These are phyloP conservation scores for Caenorhabditis sp. DNA, from an alignment of 2,888 invertebrate genomes.

Conservation along the genomic window DNA sequence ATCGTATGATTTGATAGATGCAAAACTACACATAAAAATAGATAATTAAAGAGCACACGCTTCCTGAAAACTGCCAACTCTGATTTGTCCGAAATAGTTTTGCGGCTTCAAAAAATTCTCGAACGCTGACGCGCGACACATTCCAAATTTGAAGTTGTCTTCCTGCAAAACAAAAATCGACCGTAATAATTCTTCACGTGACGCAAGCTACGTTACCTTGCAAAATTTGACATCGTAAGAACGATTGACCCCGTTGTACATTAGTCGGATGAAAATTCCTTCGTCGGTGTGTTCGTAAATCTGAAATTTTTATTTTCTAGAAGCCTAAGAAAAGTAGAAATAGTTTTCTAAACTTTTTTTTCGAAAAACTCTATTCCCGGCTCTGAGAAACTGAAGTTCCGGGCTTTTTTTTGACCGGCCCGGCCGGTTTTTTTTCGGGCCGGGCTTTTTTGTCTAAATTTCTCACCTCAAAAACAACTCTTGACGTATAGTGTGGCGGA, in stretches of 20 bases:
- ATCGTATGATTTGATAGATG: too few species aligned
- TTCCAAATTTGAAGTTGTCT: slow-evolving; percentile 30
- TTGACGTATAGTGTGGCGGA: slow-evolving; percentile 83
- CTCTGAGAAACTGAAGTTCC: too few species aligned
- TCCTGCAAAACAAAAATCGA: slow-evolving; percentile 7
- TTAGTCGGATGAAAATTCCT: slow-evolving; percentile 34
- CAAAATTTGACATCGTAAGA: slow-evolving; percentile 45
- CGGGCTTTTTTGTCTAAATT: neutral
- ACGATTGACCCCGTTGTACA: slow-evolving; percentile 47
- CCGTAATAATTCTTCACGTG: neutral
- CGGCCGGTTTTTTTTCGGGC: neutral
- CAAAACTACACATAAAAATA: too few species aligned
- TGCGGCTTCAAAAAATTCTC: slow-evolving; percentile 21
- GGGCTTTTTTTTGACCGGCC: too few species aligned
- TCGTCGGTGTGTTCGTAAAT: slow-evolving; percentile 33
- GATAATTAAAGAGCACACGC: neutral
- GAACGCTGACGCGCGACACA: slow-evolving; percentile 32
- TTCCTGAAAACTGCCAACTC: neutral
- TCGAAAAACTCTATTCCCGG: too few species aligned
- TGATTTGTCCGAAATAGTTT: neutral
- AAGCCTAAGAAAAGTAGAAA: neutral
- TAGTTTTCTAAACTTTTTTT: neutral
- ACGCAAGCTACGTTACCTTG: slow-evolving; percentile 7
- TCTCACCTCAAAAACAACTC: slow-evolving; percentile 82
- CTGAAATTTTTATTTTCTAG: neutral